These are phyloP conservation scores for Trematomus loennbergii DNA, from an alignment of 2,113 vertebrate genomes.

Conservation along the genomic window DNA sequence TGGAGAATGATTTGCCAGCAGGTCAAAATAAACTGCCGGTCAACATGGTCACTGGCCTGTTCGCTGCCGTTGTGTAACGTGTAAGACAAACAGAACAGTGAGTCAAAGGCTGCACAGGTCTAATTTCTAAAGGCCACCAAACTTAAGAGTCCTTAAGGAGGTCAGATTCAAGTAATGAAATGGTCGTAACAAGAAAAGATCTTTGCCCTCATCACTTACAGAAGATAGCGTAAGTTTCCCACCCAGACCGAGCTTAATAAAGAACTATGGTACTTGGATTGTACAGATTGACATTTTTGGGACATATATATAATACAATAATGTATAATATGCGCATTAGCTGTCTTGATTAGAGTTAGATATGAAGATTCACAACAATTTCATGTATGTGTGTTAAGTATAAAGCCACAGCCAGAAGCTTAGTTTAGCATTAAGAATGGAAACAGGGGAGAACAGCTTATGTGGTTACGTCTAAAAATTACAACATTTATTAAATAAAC, in stretches of 20 bases:
- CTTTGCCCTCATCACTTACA: not conserved
- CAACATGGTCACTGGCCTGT: not conserved
- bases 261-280: constrained; percentile 18
- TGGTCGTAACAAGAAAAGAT: not conserved
- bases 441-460: not conserved
- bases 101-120: not conserved
- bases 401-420: not conserved
- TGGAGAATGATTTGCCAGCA: not conserved
- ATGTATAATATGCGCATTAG: not conserved
- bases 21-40: not conserved
- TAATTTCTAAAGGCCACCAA: not conserved
- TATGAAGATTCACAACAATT: not conserved
- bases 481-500: not conserved
- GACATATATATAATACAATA: not conserved
- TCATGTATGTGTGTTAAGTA: not conserved
- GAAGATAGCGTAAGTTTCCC: not conserved
- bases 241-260: not conserved
- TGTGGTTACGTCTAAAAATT: not conserved
- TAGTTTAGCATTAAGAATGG: not conserved
- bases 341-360: not conserved
- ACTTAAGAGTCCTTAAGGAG: not conserved
- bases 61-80: constrained; percentile 5
- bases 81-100: not conserved
- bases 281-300: not conserved
- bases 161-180: constrained; percentile 31